These are phyloP conservation scores for Nephotettix cincticeps DNA, from an alignment of 1,140 invertebrate species.

Conservation along the genomic window DNA sequence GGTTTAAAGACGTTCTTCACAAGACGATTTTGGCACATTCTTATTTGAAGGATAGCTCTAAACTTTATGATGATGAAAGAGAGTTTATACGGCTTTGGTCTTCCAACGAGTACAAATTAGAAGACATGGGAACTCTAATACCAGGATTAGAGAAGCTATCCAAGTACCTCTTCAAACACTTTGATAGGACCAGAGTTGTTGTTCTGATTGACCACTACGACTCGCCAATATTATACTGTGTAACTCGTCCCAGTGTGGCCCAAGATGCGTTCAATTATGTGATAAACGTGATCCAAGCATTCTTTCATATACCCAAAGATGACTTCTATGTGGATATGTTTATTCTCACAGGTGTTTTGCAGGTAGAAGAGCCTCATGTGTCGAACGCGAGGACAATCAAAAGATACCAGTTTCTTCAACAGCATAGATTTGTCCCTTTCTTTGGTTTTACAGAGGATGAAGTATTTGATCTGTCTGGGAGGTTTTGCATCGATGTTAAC, in stretches of 20 bases:
- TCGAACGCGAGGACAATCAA: neutral
- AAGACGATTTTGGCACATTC: neutral
- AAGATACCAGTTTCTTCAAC: neutral
- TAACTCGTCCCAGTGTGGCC: neutral
- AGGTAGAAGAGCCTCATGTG: neutral
- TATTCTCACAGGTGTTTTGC: neutral
- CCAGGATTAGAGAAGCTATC: neutral
- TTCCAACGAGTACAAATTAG: neutral
- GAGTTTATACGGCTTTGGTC: neutral
- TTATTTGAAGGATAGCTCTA: neutral
- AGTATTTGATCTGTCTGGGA: neutral
- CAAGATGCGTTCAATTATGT: neutral
- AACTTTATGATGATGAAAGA: neutral
- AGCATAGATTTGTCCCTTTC: neutral
- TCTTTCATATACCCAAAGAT: neutral
- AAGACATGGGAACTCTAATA: constrained; percentile 1
- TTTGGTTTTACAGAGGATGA: neutral
- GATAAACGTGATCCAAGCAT: neutral
- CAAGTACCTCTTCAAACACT: neutral
- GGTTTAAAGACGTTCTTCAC: neutral
- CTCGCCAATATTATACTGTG: neutral
- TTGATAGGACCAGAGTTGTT: neutral
- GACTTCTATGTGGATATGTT: constrained; percentile 9
- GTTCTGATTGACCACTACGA: neutral
- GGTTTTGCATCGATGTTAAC: neutral